Percentiles rank a stretch among this genome's conserved stretches.
Evolutionary conservation across 2,113 vertebrate genomes (phyloP).

Genomic region (Cheirogaleus medius): DNA sequence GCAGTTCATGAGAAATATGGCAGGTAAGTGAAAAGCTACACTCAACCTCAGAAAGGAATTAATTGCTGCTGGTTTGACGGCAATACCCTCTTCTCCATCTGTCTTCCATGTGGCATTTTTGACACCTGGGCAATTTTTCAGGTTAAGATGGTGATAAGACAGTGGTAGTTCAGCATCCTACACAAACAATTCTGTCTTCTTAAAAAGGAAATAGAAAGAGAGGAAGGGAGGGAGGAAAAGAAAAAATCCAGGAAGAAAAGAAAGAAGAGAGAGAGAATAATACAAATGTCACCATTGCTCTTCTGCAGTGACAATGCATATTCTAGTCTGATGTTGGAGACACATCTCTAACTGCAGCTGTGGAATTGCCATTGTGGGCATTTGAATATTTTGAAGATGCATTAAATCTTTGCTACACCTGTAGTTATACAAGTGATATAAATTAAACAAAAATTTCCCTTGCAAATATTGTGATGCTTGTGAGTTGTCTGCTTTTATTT

Average conservation of each 20-base stretch:
- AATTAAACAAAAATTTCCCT: constrained; percentile 52
- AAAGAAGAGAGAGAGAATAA: background rate
- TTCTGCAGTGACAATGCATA: background rate
- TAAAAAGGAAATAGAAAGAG: background rate
- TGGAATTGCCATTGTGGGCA: background rate
- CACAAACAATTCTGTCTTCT: background rate
- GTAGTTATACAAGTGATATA: constrained; percentile 17
- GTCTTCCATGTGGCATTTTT: constrained; percentile 3
- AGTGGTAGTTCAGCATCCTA: background rate
- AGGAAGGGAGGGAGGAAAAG: accelerated
- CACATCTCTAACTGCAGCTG: constrained; percentile 16
- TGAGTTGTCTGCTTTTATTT: background rate
- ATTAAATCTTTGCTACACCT: constrained; percentile 72
- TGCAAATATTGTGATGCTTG: background rate
- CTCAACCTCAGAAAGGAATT: background rate
- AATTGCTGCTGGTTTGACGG: background rate
- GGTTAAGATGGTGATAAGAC: background rate
- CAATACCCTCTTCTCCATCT: background rate
- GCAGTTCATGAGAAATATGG: background rate
- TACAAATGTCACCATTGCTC: background rate
- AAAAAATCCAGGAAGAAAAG: background rate
- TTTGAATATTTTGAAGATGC: constrained; percentile 69
- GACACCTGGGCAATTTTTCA: background rate
- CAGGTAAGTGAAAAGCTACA: background rate
- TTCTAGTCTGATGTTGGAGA: background rate